Percentiles rank a stretch among this genome's conserved stretches.
Evolutionary conservation across 2,113 vertebrate genomes (phyloP).

Genomic region (Potamarius usumacintae): DNA sequence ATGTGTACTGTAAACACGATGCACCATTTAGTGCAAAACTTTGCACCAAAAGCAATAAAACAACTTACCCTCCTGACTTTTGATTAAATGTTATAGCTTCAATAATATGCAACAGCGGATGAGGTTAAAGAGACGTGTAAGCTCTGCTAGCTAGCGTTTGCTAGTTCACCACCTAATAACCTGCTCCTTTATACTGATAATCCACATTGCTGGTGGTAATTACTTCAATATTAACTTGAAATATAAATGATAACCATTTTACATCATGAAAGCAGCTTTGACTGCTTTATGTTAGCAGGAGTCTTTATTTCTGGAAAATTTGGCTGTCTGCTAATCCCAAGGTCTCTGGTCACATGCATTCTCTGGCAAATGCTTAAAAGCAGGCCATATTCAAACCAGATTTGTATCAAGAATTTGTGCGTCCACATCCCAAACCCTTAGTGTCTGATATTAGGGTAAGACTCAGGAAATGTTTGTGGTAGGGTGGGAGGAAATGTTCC

Average conservation of each 20-base stretch:
- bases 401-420: neutral
- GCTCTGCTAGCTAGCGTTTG: neutral
- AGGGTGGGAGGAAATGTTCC: too few species aligned
- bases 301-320: neutral
- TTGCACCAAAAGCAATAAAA: neutral
- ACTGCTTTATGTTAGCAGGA: neutral
- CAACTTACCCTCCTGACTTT: neutral
- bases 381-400: neutral
- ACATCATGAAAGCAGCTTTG: neutral
- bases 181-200: neutral
- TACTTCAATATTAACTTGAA: neutral
- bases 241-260: neutral
- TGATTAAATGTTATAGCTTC: neutral
- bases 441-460: neutral
- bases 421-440: neutral
- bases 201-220: neutral
- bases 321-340: neutral
- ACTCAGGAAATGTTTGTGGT: neutral
- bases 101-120: neutral
- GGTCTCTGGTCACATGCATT: neutral
- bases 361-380: neutral
- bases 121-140: neutral
- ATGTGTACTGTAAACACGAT: neutral
- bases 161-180: neutral
- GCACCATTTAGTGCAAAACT: neutral